Evolutionary conservation across 2,797 vertebrate species (phyloP).

Genomic region (Valencia hispanica): DNA sequence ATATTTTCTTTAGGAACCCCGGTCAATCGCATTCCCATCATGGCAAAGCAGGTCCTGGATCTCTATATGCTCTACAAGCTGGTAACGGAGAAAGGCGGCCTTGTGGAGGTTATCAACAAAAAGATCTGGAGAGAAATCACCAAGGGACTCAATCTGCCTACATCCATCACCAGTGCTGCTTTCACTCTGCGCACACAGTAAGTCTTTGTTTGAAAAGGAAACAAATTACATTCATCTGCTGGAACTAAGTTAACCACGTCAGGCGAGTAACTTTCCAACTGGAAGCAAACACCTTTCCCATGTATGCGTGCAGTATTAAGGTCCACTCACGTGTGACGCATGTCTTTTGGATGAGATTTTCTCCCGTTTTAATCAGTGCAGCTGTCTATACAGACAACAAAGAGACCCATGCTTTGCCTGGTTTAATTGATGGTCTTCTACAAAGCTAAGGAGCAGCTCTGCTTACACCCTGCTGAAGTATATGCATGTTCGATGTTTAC

Average conservation of each 20-base stretch:
- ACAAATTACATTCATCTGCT: constrained; percentile 20
- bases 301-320: constrained; percentile 13
- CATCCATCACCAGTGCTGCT: constrained; percentile 98
- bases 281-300: constrained; percentile 28
- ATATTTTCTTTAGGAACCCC: constrained; percentile 85
- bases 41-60: constrained; percentile 98
- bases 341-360: constrained; percentile 9
- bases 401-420: constrained; percentile 4
- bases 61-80: constrained; percentile 96
- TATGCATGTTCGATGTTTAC: constrained; percentile 18
- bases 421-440: neutral
- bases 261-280: constrained; percentile 6
- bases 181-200: constrained; percentile 98
- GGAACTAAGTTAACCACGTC: constrained; percentile 27
- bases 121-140: constrained; percentile 99
- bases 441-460: neutral
- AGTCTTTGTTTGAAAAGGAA: constrained; percentile 35
- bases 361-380: constrained; percentile 27
- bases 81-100: constrained; percentile 96
- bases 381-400: neutral
- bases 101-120: constrained; percentile 99
- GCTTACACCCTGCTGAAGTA: neutral
- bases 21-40: constrained; percentile 97
- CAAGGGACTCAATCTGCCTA: constrained; percentile 96
- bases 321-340: constrained; percentile 4